A percentile compares a stretch with the other conserved stretches of the same genome.
Conservation (phyloP, 2,888 invertebrate genomes). For the Leptopilina myrica region DNA sequence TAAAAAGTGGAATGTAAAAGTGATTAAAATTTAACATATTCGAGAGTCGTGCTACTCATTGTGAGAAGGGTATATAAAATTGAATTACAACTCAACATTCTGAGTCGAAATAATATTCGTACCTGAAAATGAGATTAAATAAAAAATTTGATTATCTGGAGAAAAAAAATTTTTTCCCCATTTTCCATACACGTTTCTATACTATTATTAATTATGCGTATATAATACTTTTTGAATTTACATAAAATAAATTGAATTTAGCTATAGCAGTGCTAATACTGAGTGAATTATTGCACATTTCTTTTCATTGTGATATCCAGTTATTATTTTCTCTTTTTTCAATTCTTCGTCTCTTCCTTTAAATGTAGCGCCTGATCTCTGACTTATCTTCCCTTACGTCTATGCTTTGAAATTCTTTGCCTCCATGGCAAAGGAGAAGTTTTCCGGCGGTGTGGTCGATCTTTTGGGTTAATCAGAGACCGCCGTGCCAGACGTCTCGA, state of each 20-base stretch:
- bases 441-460: slow-evolving; percentile 63
- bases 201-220: too few relatives aligned
- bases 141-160: background rate
- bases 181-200: background rate
- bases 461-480: slow-evolving; percentile 72
- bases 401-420: slow-evolving; percentile 33
- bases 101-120: slow-evolving; percentile 19
- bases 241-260: too few relatives aligned
- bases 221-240: too few relatives aligned
- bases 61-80: background rate
- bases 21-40: slow-evolving; percentile 9
- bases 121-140: background rate
- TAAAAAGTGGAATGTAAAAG: slow-evolving; percentile 4
- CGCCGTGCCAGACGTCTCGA: slow-evolving; percentile 70
- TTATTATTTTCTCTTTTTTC: slow-evolving; percentile 66
- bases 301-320: slow-evolving; percentile 46
- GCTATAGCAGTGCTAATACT: too few relatives aligned
- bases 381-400: slow-evolving; percentile 32
- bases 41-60: background rate
- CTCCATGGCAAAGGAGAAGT: slow-evolving; percentile 53
- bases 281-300: slow-evolving; percentile 43
- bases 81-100: background rate
- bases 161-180: background rate
- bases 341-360: slow-evolving; percentile 46
- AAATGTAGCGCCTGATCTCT: slow-evolving; percentile 7